A percentile compares a stretch with the other conserved stretches of the same genome.
Conservation (phyloP, 2,113 vertebrate species). For the Synchiropus splendidus region DNA sequence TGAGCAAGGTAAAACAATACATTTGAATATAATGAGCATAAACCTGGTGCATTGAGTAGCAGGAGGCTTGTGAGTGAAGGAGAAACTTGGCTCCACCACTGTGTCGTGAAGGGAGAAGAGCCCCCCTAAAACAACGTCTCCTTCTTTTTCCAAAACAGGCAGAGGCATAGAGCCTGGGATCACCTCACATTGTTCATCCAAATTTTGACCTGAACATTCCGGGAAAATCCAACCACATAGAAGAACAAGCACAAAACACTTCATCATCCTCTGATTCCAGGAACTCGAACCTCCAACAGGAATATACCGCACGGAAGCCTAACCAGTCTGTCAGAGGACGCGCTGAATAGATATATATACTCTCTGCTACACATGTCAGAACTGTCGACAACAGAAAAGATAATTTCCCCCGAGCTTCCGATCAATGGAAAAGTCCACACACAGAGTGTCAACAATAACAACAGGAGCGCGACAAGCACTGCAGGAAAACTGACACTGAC, state of each 20-base stretch:
- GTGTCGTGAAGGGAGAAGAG: slow-evolving; percentile 71
- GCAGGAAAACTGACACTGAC: slow-evolving; percentile 28
- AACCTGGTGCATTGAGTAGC: slow-evolving; percentile 60
- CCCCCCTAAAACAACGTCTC: slow-evolving; percentile 64
- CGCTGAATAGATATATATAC: slow-evolving; percentile 4
- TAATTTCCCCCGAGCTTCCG: slow-evolving; percentile 18
- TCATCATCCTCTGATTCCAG: slow-evolving; percentile 9
- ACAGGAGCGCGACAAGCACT: slow-evolving; percentile 10
- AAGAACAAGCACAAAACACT: slow-evolving; percentile 21
- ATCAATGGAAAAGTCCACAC: slow-evolving; percentile 38
- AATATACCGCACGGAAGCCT: no score
- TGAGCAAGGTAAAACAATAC: neutral
- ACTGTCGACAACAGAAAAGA: slow-evolving; percentile 7
- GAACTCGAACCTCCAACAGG: no score
- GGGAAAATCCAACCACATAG: slow-evolving; percentile 19
- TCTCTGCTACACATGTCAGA: slow-evolving; percentile 2
- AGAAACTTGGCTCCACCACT: slow-evolving; percentile 45
- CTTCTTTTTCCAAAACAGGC: slow-evolving; percentile 52
- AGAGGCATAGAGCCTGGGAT: slow-evolving; percentile 43
- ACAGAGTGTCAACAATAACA: slow-evolving; percentile 28
- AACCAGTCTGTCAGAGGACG: no score
- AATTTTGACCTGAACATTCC: slow-evolving; percentile 11
- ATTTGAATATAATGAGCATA: slow-evolving; percentile 1
- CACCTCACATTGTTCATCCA: slow-evolving; percentile 36
- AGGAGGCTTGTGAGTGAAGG: slow-evolving; percentile 48